Evolutionary conservation across 2,113 vertebrate species (phyloP).

Genomic region (Bubo scandiacus): DNA sequence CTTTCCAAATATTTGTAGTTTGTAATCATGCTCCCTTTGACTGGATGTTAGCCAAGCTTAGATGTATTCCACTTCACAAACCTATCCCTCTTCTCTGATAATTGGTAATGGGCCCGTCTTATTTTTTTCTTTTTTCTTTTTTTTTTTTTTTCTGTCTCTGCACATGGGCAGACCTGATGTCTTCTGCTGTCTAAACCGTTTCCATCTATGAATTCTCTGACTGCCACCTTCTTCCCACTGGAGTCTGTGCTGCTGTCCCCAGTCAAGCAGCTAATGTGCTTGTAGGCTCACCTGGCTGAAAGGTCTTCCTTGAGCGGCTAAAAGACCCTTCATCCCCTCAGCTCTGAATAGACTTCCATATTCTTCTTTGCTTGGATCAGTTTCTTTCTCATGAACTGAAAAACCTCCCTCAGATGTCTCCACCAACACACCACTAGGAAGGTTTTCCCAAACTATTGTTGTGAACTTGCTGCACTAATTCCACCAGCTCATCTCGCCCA

Average conservation of each 20-base stretch:
- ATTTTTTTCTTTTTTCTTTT: rapidly evolving
- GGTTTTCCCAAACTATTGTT: not conserved
- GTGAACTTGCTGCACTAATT: not conserved
- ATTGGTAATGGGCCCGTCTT: not conserved
- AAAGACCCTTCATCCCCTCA: not conserved
- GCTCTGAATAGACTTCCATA: not conserved
- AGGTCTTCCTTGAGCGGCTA: not conserved
- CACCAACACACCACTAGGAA: not conserved
- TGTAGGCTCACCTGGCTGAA: not conserved
- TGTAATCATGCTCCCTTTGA: not conserved
- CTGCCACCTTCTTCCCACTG: not conserved
- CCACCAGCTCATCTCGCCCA: not conserved
- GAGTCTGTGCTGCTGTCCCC: not conserved
- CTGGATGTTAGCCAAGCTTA: slow-evolving; percentile 29
- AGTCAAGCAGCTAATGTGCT: not conserved
- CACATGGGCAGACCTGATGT: not conserved
- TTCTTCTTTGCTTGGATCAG: not conserved
- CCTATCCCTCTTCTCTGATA: not conserved
- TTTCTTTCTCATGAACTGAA: not conserved
- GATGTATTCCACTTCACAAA: slow-evolving; percentile 9
- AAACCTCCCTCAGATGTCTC: not conserved
- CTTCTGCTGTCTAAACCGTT: not conserved
- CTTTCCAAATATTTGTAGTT: slow-evolving; percentile 21
- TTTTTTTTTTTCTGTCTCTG: not conserved
- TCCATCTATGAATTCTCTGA: not conserved